Evolutionary conservation across 2,888 invertebrate genomes (phyloP), one percentile per base, ranked within the genome.

Genomic region (Drosophila mimica): DNA sequence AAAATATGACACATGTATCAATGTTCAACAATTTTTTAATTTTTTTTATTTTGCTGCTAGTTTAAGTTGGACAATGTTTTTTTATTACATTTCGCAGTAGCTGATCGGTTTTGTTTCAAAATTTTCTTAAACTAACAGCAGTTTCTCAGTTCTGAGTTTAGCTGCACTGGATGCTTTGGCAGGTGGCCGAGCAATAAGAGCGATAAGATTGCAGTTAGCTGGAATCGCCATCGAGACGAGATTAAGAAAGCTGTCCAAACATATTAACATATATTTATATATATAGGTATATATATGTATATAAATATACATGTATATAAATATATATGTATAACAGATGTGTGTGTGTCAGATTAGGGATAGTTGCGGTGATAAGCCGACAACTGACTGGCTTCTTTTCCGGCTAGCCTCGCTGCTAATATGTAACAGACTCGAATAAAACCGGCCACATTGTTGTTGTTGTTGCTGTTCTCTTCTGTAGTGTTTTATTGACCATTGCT

Each of bases 171-270:
- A 81, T 77, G 78, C 77, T 68, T 69, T 77, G 11, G 73, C 79
- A 81, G 81, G 79, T 81, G 79, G 66, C 77, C 43, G 13, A 28
- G 28, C 38, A n/a, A 46, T 15, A 25, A 15, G 4, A n/a, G 34
- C 66, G 79, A 81, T 81, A 77, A 79, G 78, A 79, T 81, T 69
- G 69, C 78, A 77, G 57, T 61, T 66, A 65, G 38, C 46, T 51
- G 20, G 51, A 76, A 53, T 30, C 66, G 52, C 52, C 46, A 15
- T 11, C 7, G 56, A 28, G 56, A 34, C 40, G 25, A 78, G 74
- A 73, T 74, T 68, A 68, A 25, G 49, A 34, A 30, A 51, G 17
- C 62, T 46, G 31, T 11, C 40, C 3, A 36, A 43, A 43, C 5
- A 43, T 11, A 34, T 34, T 34, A 5, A 34, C 34, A 34, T 34